These are phyloP conservation scores for Cossypha caffra DNA, from an alignment of 2,797 vertebrate species.

Conservation along the genomic window DNA sequence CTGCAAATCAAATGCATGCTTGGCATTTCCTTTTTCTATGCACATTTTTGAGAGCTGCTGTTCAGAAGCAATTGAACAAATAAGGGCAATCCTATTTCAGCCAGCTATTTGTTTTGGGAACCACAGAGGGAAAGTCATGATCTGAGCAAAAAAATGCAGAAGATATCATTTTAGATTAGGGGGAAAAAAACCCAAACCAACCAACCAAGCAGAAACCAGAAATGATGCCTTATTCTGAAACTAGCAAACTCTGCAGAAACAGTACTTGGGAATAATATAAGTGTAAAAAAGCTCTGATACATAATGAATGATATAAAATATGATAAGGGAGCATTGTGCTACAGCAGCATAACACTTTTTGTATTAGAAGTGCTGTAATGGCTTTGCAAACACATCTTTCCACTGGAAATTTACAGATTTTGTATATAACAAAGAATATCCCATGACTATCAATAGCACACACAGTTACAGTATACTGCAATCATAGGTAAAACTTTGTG, in stretches of 20 bases:
- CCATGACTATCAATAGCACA: neutral
- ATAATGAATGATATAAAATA: neutral
- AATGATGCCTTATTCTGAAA: neutral
- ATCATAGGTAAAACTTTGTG: neutral
- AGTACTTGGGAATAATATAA: neutral
- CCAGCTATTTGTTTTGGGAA: constrained; percentile 44
- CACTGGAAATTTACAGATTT: neutral
- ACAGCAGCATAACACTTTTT: neutral
- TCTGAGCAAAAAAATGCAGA: neutral
- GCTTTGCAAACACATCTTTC: neutral
- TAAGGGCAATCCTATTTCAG: constrained; percentile 33
- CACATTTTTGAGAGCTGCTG: neutral
- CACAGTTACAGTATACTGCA: neutral
- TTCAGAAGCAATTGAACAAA: constrained; percentile 41
- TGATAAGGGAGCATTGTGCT: neutral
- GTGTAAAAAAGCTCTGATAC: neutral
- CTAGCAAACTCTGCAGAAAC: neutral
- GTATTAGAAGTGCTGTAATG: neutral
- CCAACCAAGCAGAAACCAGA: neutral
- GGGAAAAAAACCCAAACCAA: rapidly evolving
- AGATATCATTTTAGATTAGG: constrained; percentile 1
- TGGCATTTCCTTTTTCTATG: constrained; percentile 15
- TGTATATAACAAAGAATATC: neutral
- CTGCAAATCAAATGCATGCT: neutral
- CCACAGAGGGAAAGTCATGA: neutral